phyloP scores from a whole-genome alignment of 2,797 vertebrate genomes.

The Chelon auratus region DNA sequence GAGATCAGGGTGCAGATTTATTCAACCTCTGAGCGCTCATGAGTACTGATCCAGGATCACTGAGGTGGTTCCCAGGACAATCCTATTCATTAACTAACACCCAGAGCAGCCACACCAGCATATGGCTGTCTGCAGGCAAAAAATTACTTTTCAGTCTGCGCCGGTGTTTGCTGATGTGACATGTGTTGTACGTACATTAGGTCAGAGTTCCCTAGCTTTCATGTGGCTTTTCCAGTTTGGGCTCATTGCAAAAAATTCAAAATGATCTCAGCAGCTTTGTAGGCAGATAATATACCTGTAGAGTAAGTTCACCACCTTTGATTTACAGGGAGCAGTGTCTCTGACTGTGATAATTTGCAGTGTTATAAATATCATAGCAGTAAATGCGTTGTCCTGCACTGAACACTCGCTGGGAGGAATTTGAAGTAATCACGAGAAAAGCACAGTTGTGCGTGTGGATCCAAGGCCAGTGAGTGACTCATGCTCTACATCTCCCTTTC shows the following conservation, averaged over 20 bases:
- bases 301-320: neutral
- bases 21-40: constrained; percentile 42
- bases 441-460: too few relatives aligned
- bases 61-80: constrained; percentile 49
- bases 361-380: neutral
- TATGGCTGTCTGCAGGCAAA: constrained; percentile 30
- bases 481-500: neutral
- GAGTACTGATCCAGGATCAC: constrained; percentile 54
- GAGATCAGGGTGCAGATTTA: constrained; percentile 64
- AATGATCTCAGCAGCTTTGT: constrained; percentile 8
- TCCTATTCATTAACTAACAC: constrained; percentile 53
- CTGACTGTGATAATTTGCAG: neutral
- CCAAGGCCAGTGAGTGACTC: neutral
- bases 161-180: constrained; percentile 34
- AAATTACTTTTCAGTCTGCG: constrained; percentile 22
- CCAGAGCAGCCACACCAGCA: constrained; percentile 29
- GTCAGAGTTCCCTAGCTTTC: constrained; percentile 3
- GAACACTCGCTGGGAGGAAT: constrained; percentile 3
- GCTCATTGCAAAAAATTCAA: neutral
- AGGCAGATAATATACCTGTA: neutral
- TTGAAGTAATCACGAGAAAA: neutral
- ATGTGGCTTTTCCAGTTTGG: neutral
- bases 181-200: neutral
- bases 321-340: neutral
- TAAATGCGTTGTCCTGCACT: neutral